Evolutionary conservation across 1,140 invertebrate genomes (phyloP), one percentile per base, ranked within the genome.

Genomic region (Sipha flava): DNA sequence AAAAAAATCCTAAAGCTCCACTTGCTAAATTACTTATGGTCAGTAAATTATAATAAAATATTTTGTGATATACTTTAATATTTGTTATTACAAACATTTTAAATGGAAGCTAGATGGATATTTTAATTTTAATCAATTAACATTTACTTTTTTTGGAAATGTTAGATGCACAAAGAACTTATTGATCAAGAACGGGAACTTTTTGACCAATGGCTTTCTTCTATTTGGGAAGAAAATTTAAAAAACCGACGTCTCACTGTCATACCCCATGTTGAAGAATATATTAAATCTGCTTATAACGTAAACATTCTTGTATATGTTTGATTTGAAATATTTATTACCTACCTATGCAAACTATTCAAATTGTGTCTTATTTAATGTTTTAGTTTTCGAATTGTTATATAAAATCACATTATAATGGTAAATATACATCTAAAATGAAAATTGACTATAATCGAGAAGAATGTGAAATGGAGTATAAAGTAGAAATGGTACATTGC

Each of bases 401-500:
- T 77, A 34, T 59, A 59, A 77, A 77, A 40, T 37, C 52, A 12
- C 21, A 57, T 12, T 77, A 77, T 3, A 2, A n/a, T 59, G 73
- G 73, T 37, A 43, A 52, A 26, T 77, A 59, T 40, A 77, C 29
- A 29, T 59, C 73, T 10, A 77, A 77, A 3, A 26, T 59, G 34
- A 77, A 57, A 43, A 77, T 77, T n/a, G 52, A 43, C 21, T 77
- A 57, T 40, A 59, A 77, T 26, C 43, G 21, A 26, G 54, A n/a
- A 23, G 52, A 77, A 16, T 52, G 59, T 2, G 5, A 29, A 26
- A 14, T 26, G 14, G 9, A 1, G 7, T 37, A 29, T 37, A 59
- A 43, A 59, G 6, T 77, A 23, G 52, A 77, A 57, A 77, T 77
- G 73, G 29, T 23, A 77, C 59, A 57, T 40, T 59, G 73, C 43